phyloP scores from a whole-genome alignment of 2,113 vertebrate species.

The Xiphophorus hellerii region DNA sequence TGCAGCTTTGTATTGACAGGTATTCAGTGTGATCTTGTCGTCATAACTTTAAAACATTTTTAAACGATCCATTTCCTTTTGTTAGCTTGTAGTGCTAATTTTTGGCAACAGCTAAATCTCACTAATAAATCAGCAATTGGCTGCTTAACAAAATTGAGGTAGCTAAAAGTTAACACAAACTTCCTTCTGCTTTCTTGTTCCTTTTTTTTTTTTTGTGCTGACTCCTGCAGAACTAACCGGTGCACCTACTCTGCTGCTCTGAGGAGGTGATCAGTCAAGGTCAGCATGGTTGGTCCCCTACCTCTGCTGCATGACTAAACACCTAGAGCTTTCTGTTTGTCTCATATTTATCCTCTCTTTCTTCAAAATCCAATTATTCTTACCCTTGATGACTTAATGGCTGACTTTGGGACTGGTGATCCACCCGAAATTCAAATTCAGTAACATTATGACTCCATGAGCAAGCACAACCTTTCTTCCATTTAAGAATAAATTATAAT shows the following conservation, averaged over 20 bases:
- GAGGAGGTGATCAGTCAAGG: conserved; percentile 66
- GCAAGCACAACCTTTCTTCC: background rate
- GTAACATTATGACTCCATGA: conserved; percentile 11
- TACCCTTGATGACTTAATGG: conserved; percentile 41
- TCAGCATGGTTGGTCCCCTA: conserved; percentile 34
- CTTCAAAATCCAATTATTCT: conserved; percentile 55
- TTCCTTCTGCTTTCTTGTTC: conserved; percentile 7
- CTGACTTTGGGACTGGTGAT: background rate
- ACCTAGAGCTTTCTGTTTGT: conserved; percentile 23
- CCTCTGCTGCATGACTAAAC: conserved; percentile 57
- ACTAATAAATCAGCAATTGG: conserved; percentile 12
- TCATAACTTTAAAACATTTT: background rate
- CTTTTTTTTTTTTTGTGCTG: conserved; percentile 47
- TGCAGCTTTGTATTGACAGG: background rate
- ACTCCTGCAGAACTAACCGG: conserved; percentile 52
- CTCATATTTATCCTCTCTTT: conserved; percentile 37
- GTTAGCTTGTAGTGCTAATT: background rate
- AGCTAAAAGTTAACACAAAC: background rate
- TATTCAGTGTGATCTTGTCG: background rate
- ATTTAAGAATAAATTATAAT: conserved; percentile 2
- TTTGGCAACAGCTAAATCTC: no score
- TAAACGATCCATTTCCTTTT: background rate
- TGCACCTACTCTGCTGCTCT: conserved; percentile 21
- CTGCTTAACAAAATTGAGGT: conserved; percentile 11
- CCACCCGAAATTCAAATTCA: conserved; percentile 35